Base-by-base conservation (phyloP, 1,140 invertebrate species). In the Aphaenogaster rudis region DNA sequence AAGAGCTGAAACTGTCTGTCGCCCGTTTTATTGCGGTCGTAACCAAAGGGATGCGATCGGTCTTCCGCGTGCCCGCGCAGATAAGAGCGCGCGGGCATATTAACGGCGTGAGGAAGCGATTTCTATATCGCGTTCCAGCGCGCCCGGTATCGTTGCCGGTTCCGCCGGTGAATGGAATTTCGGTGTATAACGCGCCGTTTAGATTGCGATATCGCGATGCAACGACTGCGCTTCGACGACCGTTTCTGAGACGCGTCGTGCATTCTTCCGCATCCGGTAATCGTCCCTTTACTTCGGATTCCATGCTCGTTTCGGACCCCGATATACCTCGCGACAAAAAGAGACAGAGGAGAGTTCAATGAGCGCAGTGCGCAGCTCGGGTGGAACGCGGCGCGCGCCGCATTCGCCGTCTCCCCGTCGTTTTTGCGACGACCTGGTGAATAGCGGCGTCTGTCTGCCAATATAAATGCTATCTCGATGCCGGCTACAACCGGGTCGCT, bases 151-250 rank as follows among this genome's bases (percentile, higher is more conserved):
- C 69, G 21, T 59, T 21, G 15, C 15, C n/a, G 50, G 66, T 36
- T 21, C 33, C 28, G 8, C n/a, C 28, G 17, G 21, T 21, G 69
- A 77, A 84, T 84, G 81, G 81, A 76, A 84, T 76, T 84, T 84
- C 54, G 71, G 21, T 84, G 69, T 84, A 74, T 5, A 28, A 28
- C 54, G 33, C 21, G 42, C 9, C 54, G 48, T 84, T 84, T 50
- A 48, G 52, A 76, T 84, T 66, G 28, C 71, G 17, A 33, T 76
- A 76, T 48, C 54, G 17, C 77, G 28, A 82, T 45, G n/a, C 39
- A 9, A 42, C 33, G 39, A 21, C 3, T n/a, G 21, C 21, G n/a
- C 45, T 54, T 39, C 71, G 61, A 21, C 45, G 33, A 67, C 5
- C 64, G 52, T 39, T 71, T 67, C 48, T 50, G n/a, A 48, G 48